Conservation (phyloP, 2,888 invertebrate species). For the Allophyes oxyacanthae region DNA sequence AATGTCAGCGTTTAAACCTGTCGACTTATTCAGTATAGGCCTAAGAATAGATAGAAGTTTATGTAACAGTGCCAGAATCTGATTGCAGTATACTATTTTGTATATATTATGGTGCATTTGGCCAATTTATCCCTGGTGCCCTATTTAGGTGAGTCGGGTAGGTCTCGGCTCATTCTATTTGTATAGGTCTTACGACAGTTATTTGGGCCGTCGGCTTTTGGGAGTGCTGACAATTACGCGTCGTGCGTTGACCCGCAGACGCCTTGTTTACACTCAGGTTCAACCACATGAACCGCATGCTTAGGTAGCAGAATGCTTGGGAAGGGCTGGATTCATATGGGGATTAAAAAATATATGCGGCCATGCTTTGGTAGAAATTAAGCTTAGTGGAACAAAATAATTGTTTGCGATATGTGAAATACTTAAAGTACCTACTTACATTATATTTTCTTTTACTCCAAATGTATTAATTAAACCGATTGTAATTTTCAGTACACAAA, state of each 20-base stretch:
- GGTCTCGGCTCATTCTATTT: constrained; percentile 62
- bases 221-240: constrained; percentile 71
- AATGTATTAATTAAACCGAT: too few species aligned
- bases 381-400: too few species aligned
- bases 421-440: too few species aligned
- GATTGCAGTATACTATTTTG: constrained; percentile 1
- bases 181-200: constrained; percentile 67
- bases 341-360: not conserved
- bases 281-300: constrained; percentile 8
- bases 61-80: not conserved
- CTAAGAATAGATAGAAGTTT: constrained; percentile 10
- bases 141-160: constrained; percentile 54
- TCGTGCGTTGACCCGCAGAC: constrained; percentile 73
- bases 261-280: constrained; percentile 59
- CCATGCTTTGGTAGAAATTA: not conserved
- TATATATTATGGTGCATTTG: constrained; percentile 26
- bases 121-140: constrained; percentile 21
- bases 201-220: constrained; percentile 74
- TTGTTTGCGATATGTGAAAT: too few species aligned
- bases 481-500: too few species aligned
- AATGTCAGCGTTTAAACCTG: constrained; percentile 5
- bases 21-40: constrained; percentile 20
- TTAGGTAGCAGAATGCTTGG: constrained; percentile 20
- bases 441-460: too few species aligned
- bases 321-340: constrained; percentile 1